phyloP scores from a whole-genome alignment of 2,888 invertebrate genomes.

The Anorthoa munda region DNA sequence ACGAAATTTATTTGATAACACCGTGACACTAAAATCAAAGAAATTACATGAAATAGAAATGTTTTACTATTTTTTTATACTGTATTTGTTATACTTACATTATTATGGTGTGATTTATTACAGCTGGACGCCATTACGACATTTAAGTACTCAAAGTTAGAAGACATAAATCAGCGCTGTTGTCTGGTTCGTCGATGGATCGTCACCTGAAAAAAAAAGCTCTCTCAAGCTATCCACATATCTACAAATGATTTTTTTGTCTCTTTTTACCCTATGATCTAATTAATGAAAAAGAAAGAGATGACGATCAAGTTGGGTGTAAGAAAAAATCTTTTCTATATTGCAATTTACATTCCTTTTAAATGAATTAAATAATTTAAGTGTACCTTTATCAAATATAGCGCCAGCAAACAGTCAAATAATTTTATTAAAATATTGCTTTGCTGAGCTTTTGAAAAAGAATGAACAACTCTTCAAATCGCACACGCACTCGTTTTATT shows the following conservation, averaged over 20 bases:
- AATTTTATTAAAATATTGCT: too few relatives aligned
- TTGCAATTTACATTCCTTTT: neutral
- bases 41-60: neutral
- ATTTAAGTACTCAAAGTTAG: neutral
- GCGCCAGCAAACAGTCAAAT: neutral
- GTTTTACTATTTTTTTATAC: neutral
- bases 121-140: neutral
- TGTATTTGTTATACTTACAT: neutral
- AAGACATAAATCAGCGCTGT: neutral
- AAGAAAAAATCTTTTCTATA: neutral
- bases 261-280: neutral
- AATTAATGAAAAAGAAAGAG: neutral
- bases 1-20: neutral
- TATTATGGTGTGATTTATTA: too few relatives aligned
- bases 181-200: neutral
- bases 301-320: neutral
- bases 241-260: too few relatives aligned
- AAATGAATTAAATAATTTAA: neutral
- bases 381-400: neutral
- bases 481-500: too few relatives aligned
- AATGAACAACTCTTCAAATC: too few relatives aligned
- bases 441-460: too few relatives aligned
- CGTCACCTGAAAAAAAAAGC: neutral
- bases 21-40: neutral
- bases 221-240: neutral